Evolutionary conservation across 2,888 invertebrate genomes (phyloP).

Genomic region (Spodoptera picta): DNA sequence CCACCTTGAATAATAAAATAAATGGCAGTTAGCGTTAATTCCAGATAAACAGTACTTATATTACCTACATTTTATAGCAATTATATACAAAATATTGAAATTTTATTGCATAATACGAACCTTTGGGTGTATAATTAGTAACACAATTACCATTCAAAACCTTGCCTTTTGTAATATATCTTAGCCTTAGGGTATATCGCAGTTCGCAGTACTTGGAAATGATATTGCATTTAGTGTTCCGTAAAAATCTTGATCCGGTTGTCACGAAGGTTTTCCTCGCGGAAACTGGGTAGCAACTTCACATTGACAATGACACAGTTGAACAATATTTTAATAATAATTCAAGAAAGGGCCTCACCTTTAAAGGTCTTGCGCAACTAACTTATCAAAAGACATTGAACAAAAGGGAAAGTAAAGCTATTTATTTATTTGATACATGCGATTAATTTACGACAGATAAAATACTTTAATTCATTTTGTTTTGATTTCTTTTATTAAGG

Average conservation of each 20-base stretch:
- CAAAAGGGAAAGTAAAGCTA: conserved; percentile 49
- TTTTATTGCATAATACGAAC: conserved; percentile 38
- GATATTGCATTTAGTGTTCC: conserved; percentile 50
- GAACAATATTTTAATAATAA: conserved; percentile 44
- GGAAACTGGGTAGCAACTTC: conserved; percentile 60
- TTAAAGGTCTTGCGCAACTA: conserved; percentile 46
- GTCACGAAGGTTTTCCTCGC: conserved; percentile 72
- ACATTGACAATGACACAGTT: conserved; percentile 65
- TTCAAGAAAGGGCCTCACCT: conserved; percentile 48
- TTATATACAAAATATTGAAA: conserved; percentile 43
- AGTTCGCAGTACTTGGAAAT: conserved; percentile 23
- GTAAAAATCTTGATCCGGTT: conserved; percentile 64
- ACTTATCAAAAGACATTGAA: conserved; percentile 41
- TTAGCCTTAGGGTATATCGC: neutral
- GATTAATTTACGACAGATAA: conserved; percentile 13
- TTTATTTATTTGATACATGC: conserved; percentile 4
- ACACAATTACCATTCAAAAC: conserved; percentile 46
- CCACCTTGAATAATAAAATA: conserved; percentile 38
- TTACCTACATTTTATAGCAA: conserved; percentile 18
- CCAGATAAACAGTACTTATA: conserved; percentile 21
- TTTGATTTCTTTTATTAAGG: neutral
- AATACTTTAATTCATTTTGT: conserved; percentile 15
- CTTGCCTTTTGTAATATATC: conserved; percentile 48
- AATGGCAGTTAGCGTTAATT: conserved; percentile 9
- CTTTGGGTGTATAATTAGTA: conserved; percentile 36